Evolutionary conservation across 1,140 invertebrate genomes (phyloP), one percentile per base, ranked within the genome.

Genomic region (Macrostomum lignano): DNA sequence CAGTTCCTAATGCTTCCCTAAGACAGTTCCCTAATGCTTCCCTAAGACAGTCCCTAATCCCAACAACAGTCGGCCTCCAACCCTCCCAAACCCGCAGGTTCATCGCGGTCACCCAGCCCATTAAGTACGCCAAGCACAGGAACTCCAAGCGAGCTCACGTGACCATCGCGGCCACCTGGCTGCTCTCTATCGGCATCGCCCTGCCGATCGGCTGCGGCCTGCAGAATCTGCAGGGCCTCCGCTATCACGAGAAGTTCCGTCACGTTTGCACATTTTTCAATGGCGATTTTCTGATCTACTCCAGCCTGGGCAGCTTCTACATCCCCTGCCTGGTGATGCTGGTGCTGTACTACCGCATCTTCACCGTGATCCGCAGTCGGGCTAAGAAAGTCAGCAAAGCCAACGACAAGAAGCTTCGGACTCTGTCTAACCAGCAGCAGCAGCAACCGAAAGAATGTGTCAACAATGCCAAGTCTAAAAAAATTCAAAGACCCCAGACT

Each of bases 41-140:
- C n/a, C n/a, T n/a, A n/a, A n/a, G n/a, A n/a, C n/a, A n/a, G n/a
- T n/a, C n/a, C n/a, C n/a, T n/a, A n/a, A n/a, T n/a, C n/a, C n/a
- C n/a, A n/a, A n/a, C n/a, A n/a, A n/a, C n/a, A n/a, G n/a, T n/a
- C n/a, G n/a, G n/a, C n/a, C n/a, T n/a, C n/a, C n/a, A n/a, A n/a
- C n/a, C n/a, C n/a, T n/a, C n/a, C n/a, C n/a, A n/a, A n/a, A n/a
- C n/a, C n/a, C n/a, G n/a, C n/a, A 82, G 82, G 64, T 93, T 79
- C 58, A 86, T 88, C 46, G 82, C 82, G 36, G 79, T 93, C 36
- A 88, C 79, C 19, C 72, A 79, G 55, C 84, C 84, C 46, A 82
- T 93, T 54, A 81, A 84, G 58, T 93, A 93, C 62, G 75, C 78
- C 26, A 82, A 84, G 48, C 79, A 88, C 63, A 86, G 88, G 64